Evolutionary conservation across 2,797 vertebrate genomes (phyloP).

Genomic region (Macropus fuliginosus): DNA sequence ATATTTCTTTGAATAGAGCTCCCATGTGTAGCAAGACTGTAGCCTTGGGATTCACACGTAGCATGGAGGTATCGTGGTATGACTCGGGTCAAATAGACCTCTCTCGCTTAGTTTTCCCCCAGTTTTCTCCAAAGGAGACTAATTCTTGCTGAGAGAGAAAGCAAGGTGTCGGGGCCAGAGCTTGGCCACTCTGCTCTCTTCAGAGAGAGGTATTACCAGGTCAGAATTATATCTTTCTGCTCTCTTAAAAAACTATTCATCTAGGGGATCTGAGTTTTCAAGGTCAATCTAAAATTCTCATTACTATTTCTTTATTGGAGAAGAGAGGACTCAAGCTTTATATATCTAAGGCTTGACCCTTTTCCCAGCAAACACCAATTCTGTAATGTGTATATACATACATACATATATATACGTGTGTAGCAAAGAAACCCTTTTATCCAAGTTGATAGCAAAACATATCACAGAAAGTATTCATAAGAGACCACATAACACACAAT

Average conservation of each 20-base stretch:
- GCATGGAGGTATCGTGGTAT: not conserved
- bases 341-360: not conserved
- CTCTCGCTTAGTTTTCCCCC: not conserved
- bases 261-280: not conserved
- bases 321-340: not conserved
- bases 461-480: not conserved
- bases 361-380: not conserved
- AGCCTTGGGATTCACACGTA: not conserved
- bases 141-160: not conserved
- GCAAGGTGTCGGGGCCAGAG: not conserved
- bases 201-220: not conserved
- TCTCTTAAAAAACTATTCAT: not conserved
- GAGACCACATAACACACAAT: not conserved
- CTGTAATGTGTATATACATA: not conserved
- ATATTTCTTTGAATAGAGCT: not conserved
- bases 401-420: too few species aligned
- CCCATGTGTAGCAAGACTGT: not conserved
- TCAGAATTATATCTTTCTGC: not conserved
- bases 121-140: not conserved
- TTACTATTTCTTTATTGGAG: not conserved
- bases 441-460: not conserved
- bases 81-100: not conserved
- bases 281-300: not conserved
- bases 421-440: not conserved
- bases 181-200: not conserved